Percentiles rank a stretch among this genome's conserved stretches.
Evolutionary conservation across 2,797 vertebrate species (phyloP).

Genomic region (Clarias fuscus): DNA sequence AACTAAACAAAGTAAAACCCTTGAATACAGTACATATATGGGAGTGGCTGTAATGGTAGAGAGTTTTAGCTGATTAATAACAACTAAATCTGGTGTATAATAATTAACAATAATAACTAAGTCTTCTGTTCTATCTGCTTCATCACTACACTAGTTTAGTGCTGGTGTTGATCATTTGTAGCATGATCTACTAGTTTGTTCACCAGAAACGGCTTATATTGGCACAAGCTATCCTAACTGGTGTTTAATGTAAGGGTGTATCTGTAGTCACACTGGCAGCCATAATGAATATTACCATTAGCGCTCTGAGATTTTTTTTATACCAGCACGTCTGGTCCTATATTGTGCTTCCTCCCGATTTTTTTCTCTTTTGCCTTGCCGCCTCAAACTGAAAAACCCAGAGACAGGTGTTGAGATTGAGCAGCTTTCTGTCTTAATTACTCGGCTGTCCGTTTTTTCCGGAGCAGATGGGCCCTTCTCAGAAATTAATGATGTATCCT

Average conservation of each 20-base stretch:
- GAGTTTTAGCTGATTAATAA: conserved; percentile 1
- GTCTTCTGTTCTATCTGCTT: conserved; percentile 6
- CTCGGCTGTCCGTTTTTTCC: conserved; percentile 60
- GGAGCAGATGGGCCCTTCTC: conserved; percentile 58
- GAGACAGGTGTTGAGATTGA: conserved; percentile 61
- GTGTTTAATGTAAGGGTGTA: conserved; percentile 46
- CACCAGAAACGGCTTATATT: conserved; percentile 2
- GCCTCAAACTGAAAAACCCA: conserved; percentile 25
- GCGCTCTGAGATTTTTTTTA: conserved; percentile 18
- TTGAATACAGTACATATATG: too few species aligned
- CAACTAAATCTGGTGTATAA: not conserved
- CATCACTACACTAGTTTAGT: not conserved
- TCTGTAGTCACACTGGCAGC: conserved; percentile 9
- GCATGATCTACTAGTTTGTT: not conserved
- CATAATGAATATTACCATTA: conserved; percentile 35
- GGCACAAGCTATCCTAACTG: conserved; percentile 23
- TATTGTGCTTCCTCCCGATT: conserved; percentile 17
- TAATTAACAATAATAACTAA: too few species aligned
- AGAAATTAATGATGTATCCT: conserved; percentile 63
- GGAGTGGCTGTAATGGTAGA: not conserved
- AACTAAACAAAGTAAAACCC: too few species aligned
- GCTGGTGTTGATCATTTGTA: not conserved
- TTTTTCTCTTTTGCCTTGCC: not conserved
- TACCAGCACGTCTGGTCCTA: conserved; percentile 15
- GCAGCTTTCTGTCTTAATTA: conserved; percentile 65